Base-by-base conservation (phyloP, 2,888 invertebrate genomes). In the Bombylius discolor region DNA sequence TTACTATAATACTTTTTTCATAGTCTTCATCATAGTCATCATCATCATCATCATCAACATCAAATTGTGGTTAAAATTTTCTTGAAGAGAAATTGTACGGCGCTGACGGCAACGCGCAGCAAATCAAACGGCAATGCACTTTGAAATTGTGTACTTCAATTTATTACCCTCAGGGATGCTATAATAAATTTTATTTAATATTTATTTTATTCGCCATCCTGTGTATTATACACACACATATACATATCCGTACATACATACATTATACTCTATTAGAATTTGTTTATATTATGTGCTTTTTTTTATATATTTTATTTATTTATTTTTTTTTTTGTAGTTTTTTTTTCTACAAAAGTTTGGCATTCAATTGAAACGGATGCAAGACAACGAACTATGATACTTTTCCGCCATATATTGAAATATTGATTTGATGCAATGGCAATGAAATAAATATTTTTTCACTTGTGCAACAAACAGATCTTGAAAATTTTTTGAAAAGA, bases 121-220 rank as follows among this genome's bases (percentile, higher is more conserved):
- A 42, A 42, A 42, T 42, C 12, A 42, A 42, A 42, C 39, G 11
- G 8, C 34, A 36, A 42, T 42, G 11, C 12, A 42, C 39, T 11
- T 11, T 11, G 8, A 42, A 42, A 42, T 42, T 8, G 4, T 42
- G 39, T 42, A 11, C 11, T 42, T 32, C 55, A 50, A 55, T 55
- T 55, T 55, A 55, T 55, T 14, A 49, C 46, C 50, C 13, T 34
- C 9, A 45, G 45, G 34, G 55, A 45, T 47, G 46, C 46, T 46
- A 46, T 55, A 55, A 55, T 55, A 55, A 55, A 55, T 55, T 55
- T 55, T 23, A 34, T 39, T 55, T 55, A 55, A 55, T 55, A 55
- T 55, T 55, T 55, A 51, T 55, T 55, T 55, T 55, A 55, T 55
- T 55, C 55, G 54, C 8, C 39, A 42, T 42, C 12, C 39, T 42